These are phyloP conservation scores for Scaptomyza montana DNA, from an alignment of 1,140 invertebrate genomes.

Conservation along the genomic window DNA sequence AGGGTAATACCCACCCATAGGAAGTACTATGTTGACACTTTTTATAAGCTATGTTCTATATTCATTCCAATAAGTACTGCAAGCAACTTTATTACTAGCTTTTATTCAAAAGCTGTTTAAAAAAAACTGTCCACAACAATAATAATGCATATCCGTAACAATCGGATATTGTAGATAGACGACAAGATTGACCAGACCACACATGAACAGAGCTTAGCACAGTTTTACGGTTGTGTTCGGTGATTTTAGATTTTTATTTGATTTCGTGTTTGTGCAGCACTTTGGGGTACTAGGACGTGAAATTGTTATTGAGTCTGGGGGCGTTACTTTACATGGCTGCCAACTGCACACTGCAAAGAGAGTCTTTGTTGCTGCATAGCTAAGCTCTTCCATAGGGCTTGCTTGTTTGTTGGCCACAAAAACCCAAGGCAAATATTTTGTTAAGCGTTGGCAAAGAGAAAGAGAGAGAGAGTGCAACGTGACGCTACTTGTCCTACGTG, in stretches of 20 bases:
- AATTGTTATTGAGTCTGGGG: constrained; percentile 58
- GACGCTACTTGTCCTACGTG: constrained; percentile 46
- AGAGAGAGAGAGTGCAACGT: constrained; percentile 15
- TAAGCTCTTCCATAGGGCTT: constrained; percentile 18
- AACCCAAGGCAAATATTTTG: constrained; percentile 52
- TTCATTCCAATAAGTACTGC: too few species aligned
- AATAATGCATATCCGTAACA: constrained; percentile 23
- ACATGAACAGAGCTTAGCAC: constrained; percentile 3
- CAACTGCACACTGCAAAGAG: constrained; percentile 16
- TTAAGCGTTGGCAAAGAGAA: constrained; percentile 16
- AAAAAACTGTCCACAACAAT: background rate
- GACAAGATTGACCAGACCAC: constrained; percentile 7
- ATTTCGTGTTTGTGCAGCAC: constrained; percentile 61
- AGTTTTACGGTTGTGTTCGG: constrained; percentile 23
- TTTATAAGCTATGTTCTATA: too few species aligned
- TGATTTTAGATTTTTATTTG: constrained; percentile 58
- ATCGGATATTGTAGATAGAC: constrained; percentile 2
- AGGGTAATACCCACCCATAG: too few species aligned
- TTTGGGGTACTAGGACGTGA: constrained; percentile 43
- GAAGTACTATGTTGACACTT: too few species aligned
- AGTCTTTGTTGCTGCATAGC: constrained; percentile 35
- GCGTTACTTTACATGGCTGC: constrained; percentile 13
- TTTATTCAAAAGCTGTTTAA: too few species aligned
- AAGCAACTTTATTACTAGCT: too few species aligned
- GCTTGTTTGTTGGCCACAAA: constrained; percentile 38